Evolutionary conservation across 2,797 vertebrate genomes (phyloP), one percentile per base, ranked within the genome.

Genomic region (Crax fasciolata): DNA sequence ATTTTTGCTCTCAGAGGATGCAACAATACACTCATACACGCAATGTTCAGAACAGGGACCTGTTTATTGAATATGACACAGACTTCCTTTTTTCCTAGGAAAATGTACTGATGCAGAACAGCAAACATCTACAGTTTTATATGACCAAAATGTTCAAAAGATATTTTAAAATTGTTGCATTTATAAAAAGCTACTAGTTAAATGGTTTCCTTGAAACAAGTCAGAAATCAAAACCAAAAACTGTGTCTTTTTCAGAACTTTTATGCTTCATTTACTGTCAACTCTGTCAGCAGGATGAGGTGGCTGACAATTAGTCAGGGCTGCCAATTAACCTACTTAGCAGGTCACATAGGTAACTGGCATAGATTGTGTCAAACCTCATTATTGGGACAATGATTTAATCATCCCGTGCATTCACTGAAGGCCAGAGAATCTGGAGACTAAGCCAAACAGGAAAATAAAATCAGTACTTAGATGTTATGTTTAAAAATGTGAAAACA

Each of bases 321-420:
- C 62, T 97, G 89, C 67, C 79, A 96, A 95, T 97, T 97, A 97
- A 97, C 95, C 97, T 95, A 79, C 87, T 96, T 96, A 95, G 85
- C 78, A 94, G 94, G 96, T 95, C 94, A 94, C 89, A 83, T 23
- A 95, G 87, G 97, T 97, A 97, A 94, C 81, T 88, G 89, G 81
- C 73, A 92, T 57, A 96, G 89, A 96, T 94, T 95, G 92, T 94
- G 93, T 95, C 92, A 93, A 92, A 96, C 79, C 85, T 96, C 90
- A 95, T 97, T 97, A 97, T 3, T 93, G 80, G 68, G 74, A 84
- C 92, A 96, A 95, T 96, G 94, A 96, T 94, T 96, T 89, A 96
- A 96, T 96, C 94, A 97, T 18, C 66, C 54, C 73, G 48, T 73
- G 65, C 75, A 95, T 68, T 81, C 76, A 95, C 38, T 91, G 77